Percentiles rank a stretch among this genome's conserved stretches.
Conservation (phyloP, 2,797 vertebrate species). For the Kryptolebias ocellatus region DNA sequence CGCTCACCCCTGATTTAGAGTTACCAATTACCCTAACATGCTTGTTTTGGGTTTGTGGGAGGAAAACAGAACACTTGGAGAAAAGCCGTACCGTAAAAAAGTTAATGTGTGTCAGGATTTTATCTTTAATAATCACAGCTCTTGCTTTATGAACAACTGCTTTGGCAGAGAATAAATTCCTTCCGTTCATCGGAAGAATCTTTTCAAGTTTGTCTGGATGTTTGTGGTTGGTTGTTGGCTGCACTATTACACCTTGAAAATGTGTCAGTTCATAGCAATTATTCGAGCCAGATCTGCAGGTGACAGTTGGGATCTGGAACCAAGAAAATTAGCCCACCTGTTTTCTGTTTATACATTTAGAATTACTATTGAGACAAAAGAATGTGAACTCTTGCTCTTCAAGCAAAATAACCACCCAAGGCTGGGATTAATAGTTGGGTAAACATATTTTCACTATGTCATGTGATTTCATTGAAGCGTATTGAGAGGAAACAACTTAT, state of each 20-base stretch:
- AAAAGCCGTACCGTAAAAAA: too few species aligned
- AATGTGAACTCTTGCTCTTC: neutral
- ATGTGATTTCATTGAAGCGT: slow-evolving; percentile 8
- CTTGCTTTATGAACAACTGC: neutral
- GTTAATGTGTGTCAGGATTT: too few species aligned
- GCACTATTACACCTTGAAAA: neutral
- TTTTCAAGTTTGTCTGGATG: slow-evolving; percentile 19
- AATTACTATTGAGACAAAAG: neutral
- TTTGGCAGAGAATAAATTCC: neutral
- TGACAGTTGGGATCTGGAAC: neutral
- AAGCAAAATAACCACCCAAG: neutral
- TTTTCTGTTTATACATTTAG: neutral
- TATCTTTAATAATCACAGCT: neutral
- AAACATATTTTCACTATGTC: slow-evolving; percentile 12
- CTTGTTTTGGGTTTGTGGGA: too few species aligned
- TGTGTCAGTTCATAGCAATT: neutral
- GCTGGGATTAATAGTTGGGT: neutral
- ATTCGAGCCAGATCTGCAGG: neutral
- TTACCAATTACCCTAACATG: too few species aligned
- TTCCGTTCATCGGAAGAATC: neutral
- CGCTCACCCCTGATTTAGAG: too few species aligned
- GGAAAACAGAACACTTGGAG: too few species aligned
- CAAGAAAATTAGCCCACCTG: neutral
- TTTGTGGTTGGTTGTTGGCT: neutral
- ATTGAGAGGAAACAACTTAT: neutral